Percentiles rank a stretch among this genome's conserved stretches.
These are phyloP conservation scores for Charina bottae DNA, from an alignment of 2,113 vertebrate genomes.

Conservation along the genomic window DNA sequence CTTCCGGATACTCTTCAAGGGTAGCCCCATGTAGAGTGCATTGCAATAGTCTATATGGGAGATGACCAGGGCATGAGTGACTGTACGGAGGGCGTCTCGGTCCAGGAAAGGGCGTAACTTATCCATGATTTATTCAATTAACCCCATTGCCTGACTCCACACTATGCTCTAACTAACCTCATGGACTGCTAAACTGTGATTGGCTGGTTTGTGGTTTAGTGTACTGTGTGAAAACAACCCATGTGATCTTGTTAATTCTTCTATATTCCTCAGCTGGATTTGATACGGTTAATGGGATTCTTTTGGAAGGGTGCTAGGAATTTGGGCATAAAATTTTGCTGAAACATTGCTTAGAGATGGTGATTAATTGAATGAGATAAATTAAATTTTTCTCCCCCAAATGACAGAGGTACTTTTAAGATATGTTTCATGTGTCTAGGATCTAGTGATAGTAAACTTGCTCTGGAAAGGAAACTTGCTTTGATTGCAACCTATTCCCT, in stretches of 20 bases:
- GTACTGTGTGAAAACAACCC: neutral
- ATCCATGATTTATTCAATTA: neutral
- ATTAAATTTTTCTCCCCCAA: neutral
- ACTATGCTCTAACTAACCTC: neutral
- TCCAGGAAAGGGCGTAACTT: too few relatives aligned
- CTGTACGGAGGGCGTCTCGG: too few relatives aligned
- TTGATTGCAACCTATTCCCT: neutral
- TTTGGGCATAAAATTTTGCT: neutral
- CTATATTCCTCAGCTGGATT: neutral
- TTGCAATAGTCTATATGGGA: too few relatives aligned
- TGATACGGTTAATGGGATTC: neutral
- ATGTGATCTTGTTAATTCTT: neutral
- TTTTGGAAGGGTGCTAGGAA: neutral
- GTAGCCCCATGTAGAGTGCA: too few relatives aligned
- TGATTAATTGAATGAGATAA: neutral
- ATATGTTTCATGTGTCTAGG: neutral
- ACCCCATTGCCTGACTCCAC: neutral
- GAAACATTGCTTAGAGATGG: neutral
- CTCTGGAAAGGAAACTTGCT: neutral
- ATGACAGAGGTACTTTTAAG: neutral
- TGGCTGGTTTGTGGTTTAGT: neutral
- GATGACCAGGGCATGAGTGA: too few relatives aligned
- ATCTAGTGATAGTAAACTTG: neutral
- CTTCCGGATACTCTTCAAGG: too few relatives aligned
- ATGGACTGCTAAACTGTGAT: neutral